Conservation (phyloP, 2,797 vertebrate genomes). For the Sebastes ruberrimus region DNA sequence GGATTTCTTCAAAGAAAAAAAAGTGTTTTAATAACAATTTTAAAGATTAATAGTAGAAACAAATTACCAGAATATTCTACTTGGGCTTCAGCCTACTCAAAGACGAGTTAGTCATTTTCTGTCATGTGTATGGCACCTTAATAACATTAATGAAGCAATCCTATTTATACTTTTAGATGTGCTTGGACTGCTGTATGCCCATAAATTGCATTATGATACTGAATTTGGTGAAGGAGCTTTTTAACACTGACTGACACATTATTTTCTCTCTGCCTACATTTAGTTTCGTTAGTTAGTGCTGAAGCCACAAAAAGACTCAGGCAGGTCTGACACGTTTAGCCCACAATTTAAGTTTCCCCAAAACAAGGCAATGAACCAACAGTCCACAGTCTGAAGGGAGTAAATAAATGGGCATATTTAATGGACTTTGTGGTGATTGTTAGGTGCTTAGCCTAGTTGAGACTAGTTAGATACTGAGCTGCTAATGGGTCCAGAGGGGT, state of each 20-base stretch:
- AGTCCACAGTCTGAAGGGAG: not conserved
- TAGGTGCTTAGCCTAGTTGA: not conserved
- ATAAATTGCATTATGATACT: not conserved
- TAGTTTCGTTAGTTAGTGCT: not conserved
- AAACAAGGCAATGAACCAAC: not conserved
- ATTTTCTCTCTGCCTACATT: not conserved
- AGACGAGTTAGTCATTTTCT: conserved; percentile 4
- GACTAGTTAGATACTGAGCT: not conserved
- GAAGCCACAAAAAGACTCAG: not conserved
- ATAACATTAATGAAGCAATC: conserved; percentile 7
- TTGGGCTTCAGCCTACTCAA: not conserved
- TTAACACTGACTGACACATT: not conserved
- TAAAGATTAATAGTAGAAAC: not conserved
- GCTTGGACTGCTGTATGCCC: not conserved
- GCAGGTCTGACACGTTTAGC: conserved; percentile 1
- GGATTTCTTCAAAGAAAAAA: not conserved
- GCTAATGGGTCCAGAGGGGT: conserved; percentile 21
- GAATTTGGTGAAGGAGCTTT: not conserved
- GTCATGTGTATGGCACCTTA: not conserved
- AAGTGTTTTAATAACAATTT: not conserved
- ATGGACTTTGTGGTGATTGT: not conserved
- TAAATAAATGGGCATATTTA: not conserved
- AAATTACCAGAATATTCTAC: not conserved
- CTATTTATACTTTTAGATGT: not conserved
- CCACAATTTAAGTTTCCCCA: conserved; percentile 3